These are phyloP conservation scores for Craterocephalus amniculus DNA, from an alignment of 2,797 vertebrate species.

Conservation along the genomic window DNA sequence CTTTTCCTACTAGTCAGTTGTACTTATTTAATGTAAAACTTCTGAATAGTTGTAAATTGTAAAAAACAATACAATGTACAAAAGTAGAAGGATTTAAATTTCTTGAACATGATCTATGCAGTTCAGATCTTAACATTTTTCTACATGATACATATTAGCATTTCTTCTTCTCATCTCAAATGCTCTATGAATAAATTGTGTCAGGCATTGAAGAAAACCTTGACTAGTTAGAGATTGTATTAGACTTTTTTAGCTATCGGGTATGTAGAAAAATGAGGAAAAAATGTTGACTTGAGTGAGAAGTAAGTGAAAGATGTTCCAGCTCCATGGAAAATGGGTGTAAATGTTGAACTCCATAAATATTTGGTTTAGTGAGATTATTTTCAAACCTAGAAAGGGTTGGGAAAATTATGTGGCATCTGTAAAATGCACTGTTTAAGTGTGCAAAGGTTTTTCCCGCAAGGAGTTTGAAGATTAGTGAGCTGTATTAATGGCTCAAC, in stretches of 20 bases:
- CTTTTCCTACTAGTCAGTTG: too few relatives aligned
- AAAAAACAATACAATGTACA: too few relatives aligned
- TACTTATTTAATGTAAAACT: too few relatives aligned
- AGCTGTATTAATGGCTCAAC: constrained; percentile 11
- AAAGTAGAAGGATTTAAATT: too few relatives aligned
- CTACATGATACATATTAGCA: neutral
- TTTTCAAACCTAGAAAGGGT: constrained; percentile 4
- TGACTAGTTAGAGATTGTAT: neutral
- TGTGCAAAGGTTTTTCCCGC: neutral
- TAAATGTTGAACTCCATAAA: constrained; percentile 1
- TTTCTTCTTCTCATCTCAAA: neutral
- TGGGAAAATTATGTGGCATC: neutral
- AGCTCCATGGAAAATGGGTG: neutral
- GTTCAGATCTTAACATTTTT: too few relatives aligned
- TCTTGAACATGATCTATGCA: too few relatives aligned
- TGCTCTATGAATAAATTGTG: neutral
- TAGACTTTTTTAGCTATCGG: neutral
- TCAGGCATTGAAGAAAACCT: neutral
- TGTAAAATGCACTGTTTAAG: neutral
- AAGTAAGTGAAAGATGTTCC: neutral
- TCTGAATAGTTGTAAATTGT: too few relatives aligned
- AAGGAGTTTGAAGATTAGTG: neutral
- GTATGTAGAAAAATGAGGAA: neutral
- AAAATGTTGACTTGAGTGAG: too few relatives aligned
- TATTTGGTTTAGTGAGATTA: neutral